Evolutionary conservation across 2,797 vertebrate genomes (phyloP).

Genomic region (Labeo calbasu): DNA sequence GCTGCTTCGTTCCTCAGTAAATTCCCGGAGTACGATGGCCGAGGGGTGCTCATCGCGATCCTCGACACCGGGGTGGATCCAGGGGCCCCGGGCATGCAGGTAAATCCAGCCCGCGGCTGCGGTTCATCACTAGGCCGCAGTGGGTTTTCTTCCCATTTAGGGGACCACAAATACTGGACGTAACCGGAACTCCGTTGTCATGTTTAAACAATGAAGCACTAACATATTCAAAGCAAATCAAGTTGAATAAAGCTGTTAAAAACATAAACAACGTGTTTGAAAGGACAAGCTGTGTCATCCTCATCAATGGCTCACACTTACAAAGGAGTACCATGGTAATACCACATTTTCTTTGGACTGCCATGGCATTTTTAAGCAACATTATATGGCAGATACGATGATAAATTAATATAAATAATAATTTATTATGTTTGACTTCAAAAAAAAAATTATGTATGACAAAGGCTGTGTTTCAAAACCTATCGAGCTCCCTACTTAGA

Average conservation of each 20-base stretch:
- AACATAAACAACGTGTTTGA: background rate
- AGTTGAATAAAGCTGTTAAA: background rate
- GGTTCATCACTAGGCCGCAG: constrained; percentile 62
- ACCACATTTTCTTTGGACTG: background rate
- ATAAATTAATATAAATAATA: background rate
- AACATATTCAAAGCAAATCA: too few species aligned
- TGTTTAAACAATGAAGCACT: background rate
- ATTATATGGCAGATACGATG: background rate
- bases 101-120: constrained; percentile 68
- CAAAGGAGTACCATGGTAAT: background rate
- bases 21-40: constrained; percentile 93
- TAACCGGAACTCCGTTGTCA: background rate
- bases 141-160: background rate
- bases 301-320: background rate
- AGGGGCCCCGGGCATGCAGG: constrained; percentile 97
- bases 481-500: background rate
- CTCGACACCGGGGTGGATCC: constrained; percentile 97
- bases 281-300: constrained; percentile 52
- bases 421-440: background rate
- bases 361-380: background rate
- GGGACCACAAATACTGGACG: background rate
- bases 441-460: background rate
- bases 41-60: constrained; percentile 90
- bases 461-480: background rate
- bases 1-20: constrained; percentile 89